A percentile compares a stretch with the other conserved stretches of the same genome.
Conservation (phyloP, 2,797 vertebrate species). For the Sebastes flavidus region DNA sequence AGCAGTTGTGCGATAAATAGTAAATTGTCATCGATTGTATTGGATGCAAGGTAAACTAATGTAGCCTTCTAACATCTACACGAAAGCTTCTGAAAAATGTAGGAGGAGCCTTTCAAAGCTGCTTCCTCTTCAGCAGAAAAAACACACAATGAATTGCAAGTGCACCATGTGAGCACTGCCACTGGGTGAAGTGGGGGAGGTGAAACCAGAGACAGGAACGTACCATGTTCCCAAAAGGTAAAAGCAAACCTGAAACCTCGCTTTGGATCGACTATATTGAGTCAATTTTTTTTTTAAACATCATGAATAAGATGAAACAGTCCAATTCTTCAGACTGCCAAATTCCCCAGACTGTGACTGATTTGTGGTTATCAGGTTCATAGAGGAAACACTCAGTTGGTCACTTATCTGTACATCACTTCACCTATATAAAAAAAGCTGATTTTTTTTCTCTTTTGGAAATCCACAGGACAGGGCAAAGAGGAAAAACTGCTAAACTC, state of each 20-base stretch:
- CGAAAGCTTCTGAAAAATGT: constrained; percentile 35
- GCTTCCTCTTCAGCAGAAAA: constrained; percentile 45
- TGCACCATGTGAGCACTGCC: constrained; percentile 63
- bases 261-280: not conserved
- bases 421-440: not conserved
- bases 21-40: not conserved
- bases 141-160: constrained; percentile 51
- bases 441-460: not conserved
- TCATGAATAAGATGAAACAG: not conserved
- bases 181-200: constrained; percentile 63
- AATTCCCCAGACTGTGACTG: constrained; percentile 1
- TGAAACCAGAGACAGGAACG: constrained; percentile 44
- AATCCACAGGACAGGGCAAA: not conserved
- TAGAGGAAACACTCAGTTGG: not conserved
- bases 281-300: not conserved
- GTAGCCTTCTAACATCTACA: constrained; percentile 1
- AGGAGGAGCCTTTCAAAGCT: constrained; percentile 50
- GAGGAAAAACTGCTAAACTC: constrained; percentile 25
- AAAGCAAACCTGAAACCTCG: constrained; percentile 15
- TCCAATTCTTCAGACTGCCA: not conserved
- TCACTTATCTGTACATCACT: constrained; percentile 1
- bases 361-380: not conserved
- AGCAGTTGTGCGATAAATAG: not conserved
- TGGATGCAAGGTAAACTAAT: not conserved
- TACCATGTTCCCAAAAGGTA: constrained; percentile 35